Base-by-base conservation (phyloP, 2,113 vertebrate genomes). In the Thalassarche chlororhynchos region DNA sequence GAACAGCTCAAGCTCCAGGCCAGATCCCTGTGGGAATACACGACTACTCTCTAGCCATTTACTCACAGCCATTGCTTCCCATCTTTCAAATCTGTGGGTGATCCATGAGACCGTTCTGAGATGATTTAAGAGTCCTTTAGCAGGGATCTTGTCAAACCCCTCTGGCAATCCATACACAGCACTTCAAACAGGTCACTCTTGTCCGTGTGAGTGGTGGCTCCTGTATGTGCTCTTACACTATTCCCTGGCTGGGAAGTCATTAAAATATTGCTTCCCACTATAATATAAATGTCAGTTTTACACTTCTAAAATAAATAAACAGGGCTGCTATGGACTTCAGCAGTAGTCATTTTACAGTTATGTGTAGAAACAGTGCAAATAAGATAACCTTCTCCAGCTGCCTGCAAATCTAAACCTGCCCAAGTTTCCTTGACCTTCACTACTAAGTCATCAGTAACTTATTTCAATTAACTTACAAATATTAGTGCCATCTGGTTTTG, bases 361-460 rank as follows among this genome's bases (percentile, higher is more conserved):
- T 5, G 32, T 70, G 46, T 23, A 95, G 93, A 80, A 96, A 80
- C n/a, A 94, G 87, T 78, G 87, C 78, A 97, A 97, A 91, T 84
- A 89, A 91, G 94, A 97, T 96, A 96, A 97, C 89, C 78, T 96
- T 90, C 89, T 84, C 93, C 96, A 97, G 89, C 95, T 96, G 96
- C 87, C 52, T 60, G 79, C 51, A 72, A 97, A 96, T 86, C 71
- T 51, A 93, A 95, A 94, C 94, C 87, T 87, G 82, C 46, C 66
- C 61, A 61, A 61, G 38, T 80, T 95, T 74, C 76, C 42, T 64
- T 55, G 82, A 95, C 79, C 62, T 94, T 94, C 84, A 51, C 70
- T 89, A 51, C 36, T 36, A 96, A 91, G 75, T 52, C 78, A 81
- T 71, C 0, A 0, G 46, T 90, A 77, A 95, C 70, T 81, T 91